Evolutionary conservation across 2,888 invertebrate species (phyloP), one percentile per base, ranked within the genome.

Genomic region (Deilephila porcellus): DNA sequence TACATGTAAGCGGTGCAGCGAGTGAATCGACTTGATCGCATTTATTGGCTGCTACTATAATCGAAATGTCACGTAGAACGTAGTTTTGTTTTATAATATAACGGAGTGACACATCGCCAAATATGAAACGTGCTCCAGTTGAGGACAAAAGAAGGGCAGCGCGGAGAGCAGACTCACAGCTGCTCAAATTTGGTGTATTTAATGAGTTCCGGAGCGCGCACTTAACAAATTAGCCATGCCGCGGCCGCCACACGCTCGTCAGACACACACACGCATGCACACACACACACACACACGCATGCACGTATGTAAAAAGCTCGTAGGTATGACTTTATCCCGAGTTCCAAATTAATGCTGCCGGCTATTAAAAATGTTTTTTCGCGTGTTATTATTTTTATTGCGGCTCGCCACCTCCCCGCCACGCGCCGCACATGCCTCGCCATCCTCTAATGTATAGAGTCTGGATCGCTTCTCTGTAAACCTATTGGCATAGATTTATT

Each of bases 181-280:
- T 25, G 60, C 11, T 78, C 29, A 76, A 81, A 82, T 83, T 78
- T 60, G 75, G 79, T 78, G 76, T 85, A 34, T 86, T 84, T 85
- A 88, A 89, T 85, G 86, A 87, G 85, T 86, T 85, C 80, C 78
- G 45, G 45, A 3, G 75, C 83, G 84, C 83, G 84, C 81, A 78
- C 83, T 84, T 84, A 86, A 85, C 88, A 85, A 83, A 85, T 88
- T 85, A 85, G 80, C 76, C 76, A 74, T 77, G 75, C 76, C 77
- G 76, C 72, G 71, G 71, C 7, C 70, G 62, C 74, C 60, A 67
- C 70, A 60, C 14, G 25, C 60, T 29, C 60, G 3, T 4, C 29
- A 29, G 17, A 11, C 60, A 60, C 29, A 29, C 29, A 29, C 11
- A 5, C 60, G 25, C 60, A 17, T 17, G 25, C 3, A 60, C 14